These are phyloP conservation scores for Sebastes fasciatus DNA, from an alignment of 2,113 vertebrate genomes.

Conservation along the genomic window DNA sequence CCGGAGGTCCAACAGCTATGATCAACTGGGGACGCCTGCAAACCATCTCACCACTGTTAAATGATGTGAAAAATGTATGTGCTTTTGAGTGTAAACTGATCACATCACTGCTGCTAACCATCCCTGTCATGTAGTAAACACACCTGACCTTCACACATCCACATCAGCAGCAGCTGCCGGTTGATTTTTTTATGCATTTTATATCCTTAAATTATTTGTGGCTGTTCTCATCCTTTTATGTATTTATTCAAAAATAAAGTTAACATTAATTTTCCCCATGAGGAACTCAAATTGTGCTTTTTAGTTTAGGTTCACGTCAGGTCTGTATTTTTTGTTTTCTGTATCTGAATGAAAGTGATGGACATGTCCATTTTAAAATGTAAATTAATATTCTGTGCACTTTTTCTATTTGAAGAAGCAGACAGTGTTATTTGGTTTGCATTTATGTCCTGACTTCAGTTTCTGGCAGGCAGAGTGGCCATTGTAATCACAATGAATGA, in stretches of 20 bases:
- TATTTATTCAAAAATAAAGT: not conserved
- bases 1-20: constrained; percentile 4
- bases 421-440: constrained; percentile 7
- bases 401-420: not conserved
- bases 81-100: not conserved
- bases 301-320: not conserved
- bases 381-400: not conserved
- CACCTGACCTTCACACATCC: not conserved
- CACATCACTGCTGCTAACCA: not conserved
- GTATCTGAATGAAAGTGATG: not conserved
- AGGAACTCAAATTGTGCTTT: not conserved
- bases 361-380: not conserved
- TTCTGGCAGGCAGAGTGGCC: not conserved
- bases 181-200: not conserved
- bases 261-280: not conserved
- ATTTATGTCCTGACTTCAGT: constrained; percentile 9
- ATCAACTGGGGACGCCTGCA: constrained; percentile 14
- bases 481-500: constrained; percentile 1
- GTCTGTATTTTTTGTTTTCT: not conserved
- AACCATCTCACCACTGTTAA: constrained; percentile 13
- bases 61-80: not conserved
- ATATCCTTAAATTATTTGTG: not conserved
- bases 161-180: not conserved
- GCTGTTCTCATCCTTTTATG: not conserved
- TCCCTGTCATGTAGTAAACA: not conserved